Percentiles rank a stretch among this genome's conserved stretches.
phyloP scores from a whole-genome alignment of 2,797 vertebrate species.

The Buceros bicornis region DNA sequence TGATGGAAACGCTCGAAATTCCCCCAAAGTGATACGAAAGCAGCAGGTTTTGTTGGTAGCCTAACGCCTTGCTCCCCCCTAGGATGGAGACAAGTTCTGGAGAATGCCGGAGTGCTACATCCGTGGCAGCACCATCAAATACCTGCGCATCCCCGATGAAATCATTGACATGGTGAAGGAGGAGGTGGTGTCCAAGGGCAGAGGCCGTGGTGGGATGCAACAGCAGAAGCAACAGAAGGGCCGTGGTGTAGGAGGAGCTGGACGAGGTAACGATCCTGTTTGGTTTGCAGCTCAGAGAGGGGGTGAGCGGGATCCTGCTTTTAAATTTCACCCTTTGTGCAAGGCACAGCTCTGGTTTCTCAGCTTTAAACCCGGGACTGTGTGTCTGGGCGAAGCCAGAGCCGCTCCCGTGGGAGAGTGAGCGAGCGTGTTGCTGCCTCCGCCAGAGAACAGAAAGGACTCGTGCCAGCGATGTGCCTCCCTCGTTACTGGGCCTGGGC shows the following conservation, averaged over 20 bases:
- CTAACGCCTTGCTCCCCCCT: accelerated
- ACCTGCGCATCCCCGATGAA: conserved; percentile 95
- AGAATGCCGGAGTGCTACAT: conserved; percentile 99
- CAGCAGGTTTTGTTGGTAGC: accelerated
- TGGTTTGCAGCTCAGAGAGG: background rate
- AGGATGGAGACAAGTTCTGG: conserved; percentile 99
- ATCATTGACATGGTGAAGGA: conserved; percentile 99
- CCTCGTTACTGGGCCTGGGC: background rate
- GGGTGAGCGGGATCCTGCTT: background rate
- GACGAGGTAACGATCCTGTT: conserved; percentile 83
- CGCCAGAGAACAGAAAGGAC: conserved; percentile 19
- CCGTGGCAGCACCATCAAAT: conserved; percentile 97
- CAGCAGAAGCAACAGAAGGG: conserved; percentile 95
- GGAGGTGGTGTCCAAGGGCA: conserved; percentile 94
- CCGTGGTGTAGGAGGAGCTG: conserved; percentile 84
- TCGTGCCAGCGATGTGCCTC: conserved; percentile 37
- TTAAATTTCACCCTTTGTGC: background rate
- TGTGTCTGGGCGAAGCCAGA: background rate
- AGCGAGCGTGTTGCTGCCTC: background rate
- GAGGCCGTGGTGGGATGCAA: conserved; percentile 91
- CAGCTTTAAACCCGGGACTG: accelerated
- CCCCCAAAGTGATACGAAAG: background rate
- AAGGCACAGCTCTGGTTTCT: background rate
- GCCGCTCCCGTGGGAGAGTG: background rate
- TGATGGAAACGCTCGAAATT: accelerated